These are phyloP conservation scores for Caenorhabditis sp. DNA, from an alignment of 2,888 invertebrate genomes.

Conservation along the genomic window DNA sequence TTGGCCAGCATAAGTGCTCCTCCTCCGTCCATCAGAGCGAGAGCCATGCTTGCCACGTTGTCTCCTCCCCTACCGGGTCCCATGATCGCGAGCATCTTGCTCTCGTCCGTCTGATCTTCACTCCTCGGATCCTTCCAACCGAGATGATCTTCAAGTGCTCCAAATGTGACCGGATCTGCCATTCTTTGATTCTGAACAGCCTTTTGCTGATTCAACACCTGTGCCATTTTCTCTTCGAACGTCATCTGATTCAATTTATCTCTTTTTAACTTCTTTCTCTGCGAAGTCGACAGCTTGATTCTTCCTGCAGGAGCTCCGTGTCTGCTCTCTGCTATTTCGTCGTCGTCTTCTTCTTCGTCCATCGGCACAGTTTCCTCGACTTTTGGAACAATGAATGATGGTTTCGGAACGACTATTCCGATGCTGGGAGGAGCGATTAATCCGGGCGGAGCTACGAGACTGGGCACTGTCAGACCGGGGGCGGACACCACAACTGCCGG, in stretches of 20 bases:
- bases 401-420: conserved; percentile 47
- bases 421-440: conserved; percentile 28
- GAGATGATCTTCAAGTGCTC: conserved; percentile 54
- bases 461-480: conserved; percentile 10
- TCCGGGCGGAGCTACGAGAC: conserved; percentile 21
- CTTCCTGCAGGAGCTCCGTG: neutral
- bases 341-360: conserved; percentile 31
- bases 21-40: conserved; percentile 69
- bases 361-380: neutral
- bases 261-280: conserved; percentile 54
- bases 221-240: conserved; percentile 56
- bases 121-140: conserved; percentile 52
- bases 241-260: conserved; percentile 45
- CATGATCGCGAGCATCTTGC: conserved; percentile 67
- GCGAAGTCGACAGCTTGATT: conserved; percentile 45
- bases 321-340: neutral
- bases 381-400: conserved; percentile 25
- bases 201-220: conserved; percentile 54
- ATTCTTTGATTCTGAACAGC: conserved; percentile 56
- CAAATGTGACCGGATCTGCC: conserved; percentile 57
- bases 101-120: conserved; percentile 49
- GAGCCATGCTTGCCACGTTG: conserved; percentile 69
- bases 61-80: conserved; percentile 62
- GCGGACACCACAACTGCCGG: conserved; percentile 8
- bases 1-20: conserved; percentile 59